Percentiles rank a stretch among this genome's conserved stretches.
These are phyloP conservation scores for Myotis findleyi DNA, from an alignment of 2,797 vertebrate species.

Conservation along the genomic window DNA sequence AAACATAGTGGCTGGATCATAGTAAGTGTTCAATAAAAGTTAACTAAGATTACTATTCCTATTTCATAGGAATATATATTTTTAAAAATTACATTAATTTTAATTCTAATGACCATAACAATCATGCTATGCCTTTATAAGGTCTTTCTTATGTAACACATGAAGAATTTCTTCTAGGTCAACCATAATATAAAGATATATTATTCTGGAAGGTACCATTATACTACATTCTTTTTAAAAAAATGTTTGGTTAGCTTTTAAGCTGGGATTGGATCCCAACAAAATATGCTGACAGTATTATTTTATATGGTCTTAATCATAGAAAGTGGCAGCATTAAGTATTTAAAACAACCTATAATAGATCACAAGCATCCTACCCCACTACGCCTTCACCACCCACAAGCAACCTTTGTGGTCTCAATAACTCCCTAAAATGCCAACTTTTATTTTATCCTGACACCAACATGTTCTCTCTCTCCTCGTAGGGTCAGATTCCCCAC, in stretches of 20 bases:
- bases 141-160: not conserved
- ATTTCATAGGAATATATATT: not conserved
- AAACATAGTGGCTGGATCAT: not conserved
- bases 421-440: slow-evolving; percentile 31
- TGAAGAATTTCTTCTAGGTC: slow-evolving; percentile 34
- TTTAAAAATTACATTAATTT: not conserved
- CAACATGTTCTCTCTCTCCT: not conserved
- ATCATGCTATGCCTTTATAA: not conserved
- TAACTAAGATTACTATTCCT: not conserved
- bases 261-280: not conserved
- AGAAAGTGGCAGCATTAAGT: not conserved
- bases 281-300: not conserved
- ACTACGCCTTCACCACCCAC: not conserved
- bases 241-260: slow-evolving; percentile 9
- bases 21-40: not conserved
- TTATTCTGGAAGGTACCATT: not conserved
- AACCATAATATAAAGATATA: not conserved
- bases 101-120: slow-evolving; percentile 9
- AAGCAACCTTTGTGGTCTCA: slow-evolving; percentile 7
- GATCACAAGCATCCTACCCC: not conserved
- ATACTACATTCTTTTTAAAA: not conserved
- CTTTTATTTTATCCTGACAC: not conserved
- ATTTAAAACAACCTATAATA: not conserved
- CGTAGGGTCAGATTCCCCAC: not conserved
- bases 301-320: not conserved